Percentiles rank a stretch among this genome's conserved stretches.
phyloP scores from a whole-genome alignment of 2,113 vertebrate genomes.

The Pedetes capensis region DNA sequence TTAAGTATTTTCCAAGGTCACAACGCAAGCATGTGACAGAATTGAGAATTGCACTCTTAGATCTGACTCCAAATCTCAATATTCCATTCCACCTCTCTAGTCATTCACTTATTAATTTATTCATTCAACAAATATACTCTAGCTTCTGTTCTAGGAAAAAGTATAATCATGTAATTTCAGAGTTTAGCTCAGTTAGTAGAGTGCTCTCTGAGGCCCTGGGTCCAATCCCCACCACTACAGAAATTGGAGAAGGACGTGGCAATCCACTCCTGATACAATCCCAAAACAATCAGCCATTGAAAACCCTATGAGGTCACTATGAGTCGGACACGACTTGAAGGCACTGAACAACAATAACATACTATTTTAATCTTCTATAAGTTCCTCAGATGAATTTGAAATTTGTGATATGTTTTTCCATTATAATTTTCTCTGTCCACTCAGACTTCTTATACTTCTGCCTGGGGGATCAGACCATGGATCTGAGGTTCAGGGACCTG shows the following conservation, averaged over 20 bases:
- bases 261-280: no score
- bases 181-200: no score
- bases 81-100: neutral
- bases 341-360: no score
- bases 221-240: no score
- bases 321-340: no score
- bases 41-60: neutral
- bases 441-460: neutral
- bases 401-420: neutral
- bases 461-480: neutral
- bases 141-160: neutral
- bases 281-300: no score
- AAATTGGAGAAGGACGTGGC: no score
- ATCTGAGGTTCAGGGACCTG: neutral
- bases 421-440: neutral
- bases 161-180: neutral
- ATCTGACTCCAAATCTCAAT: neutral
- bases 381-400: slow-evolving; percentile 13
- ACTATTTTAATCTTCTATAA: neutral
- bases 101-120: neutral
- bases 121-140: slow-evolving; percentile 7
- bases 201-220: no score
- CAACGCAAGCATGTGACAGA: neutral
- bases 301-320: no score
- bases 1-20: slow-evolving; percentile 28